Base-by-base conservation (phyloP, 2,113 vertebrate species). In the Nestor notabilis region DNA sequence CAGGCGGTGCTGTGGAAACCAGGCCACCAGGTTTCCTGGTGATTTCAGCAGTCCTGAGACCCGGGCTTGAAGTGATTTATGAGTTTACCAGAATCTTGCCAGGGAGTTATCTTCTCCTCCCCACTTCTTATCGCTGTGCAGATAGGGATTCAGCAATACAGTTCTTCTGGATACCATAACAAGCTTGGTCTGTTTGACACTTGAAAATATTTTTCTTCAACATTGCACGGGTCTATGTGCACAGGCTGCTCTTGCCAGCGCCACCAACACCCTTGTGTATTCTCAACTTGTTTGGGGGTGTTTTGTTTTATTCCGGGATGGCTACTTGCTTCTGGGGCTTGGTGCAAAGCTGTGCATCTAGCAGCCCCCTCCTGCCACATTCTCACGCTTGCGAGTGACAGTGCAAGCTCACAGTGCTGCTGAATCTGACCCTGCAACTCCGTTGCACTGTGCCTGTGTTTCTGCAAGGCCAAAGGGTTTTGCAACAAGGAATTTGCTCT, bases 291-390 rank as follows among this genome's bases (percentile, higher is more conserved):
- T 91, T 69, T 1, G 7, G 61, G 77, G 77, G 35, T 91, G 83
- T 91, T 89, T 77, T 76, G 68, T 94, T 96, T 94, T 94, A 82
- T 84, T 92, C 90, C 87, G 65, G 72, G 87, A 71, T 5, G 27
- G 33, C 60, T 75, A 39, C 50, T 93, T 75, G 71, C 63, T 91
- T 43, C 52, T 46, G 37, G 64, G 56, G 21, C 27, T 76, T 49
- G 65, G 37, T 92, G 77, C 63, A 85, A 78, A 84, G 52, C 86
- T 65, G 53, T 52, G 68, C 47, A 43, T 85, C 82, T 82, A 95
- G 69, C 89, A 95, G 61, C 24, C 50, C 21, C 1, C 47, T 94
- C 43, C 72, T 86, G 72, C 58, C 68, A 46, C 4, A 0, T 50
- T 50, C 55, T 79, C 43, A 68, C 2, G 4, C n/a, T 66, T 24